phyloP scores from a whole-genome alignment of 2,888 invertebrate species.

The Drosophila sordidula region DNA sequence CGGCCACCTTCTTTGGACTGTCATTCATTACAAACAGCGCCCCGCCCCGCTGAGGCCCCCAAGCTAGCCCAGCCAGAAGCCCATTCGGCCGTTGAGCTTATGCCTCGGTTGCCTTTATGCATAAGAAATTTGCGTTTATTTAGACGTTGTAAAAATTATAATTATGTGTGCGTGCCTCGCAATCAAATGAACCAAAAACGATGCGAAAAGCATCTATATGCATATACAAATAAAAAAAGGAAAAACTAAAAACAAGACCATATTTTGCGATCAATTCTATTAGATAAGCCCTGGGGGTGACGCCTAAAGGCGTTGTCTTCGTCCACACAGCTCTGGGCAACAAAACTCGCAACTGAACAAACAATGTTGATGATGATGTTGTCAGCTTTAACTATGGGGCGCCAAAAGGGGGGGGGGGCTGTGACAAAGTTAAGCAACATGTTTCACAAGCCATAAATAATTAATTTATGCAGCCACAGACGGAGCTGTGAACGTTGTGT shows the following conservation, averaged over 20 bases:
- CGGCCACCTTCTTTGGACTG: constrained; percentile 63
- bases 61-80: background rate
- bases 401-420: background rate
- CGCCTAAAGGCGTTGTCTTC: constrained; percentile 39
- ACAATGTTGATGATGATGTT: constrained; percentile 49
- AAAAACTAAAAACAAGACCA: constrained; percentile 57
- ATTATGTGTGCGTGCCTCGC: constrained; percentile 73
- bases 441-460: constrained; percentile 76
- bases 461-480: constrained; percentile 72
- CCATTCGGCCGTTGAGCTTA: constrained; percentile 21
- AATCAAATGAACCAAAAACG: constrained; percentile 47
- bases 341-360: constrained; percentile 62
- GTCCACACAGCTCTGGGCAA: constrained; percentile 35
- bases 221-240: background rate
- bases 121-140: constrained; percentile 77
- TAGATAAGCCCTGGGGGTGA: constrained; percentile 63
- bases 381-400: constrained; percentile 15
- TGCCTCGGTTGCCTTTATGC: constrained; percentile 56
- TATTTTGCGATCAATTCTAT: constrained; percentile 74
- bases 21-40: constrained; percentile 63
- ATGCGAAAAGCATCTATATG: background rate
- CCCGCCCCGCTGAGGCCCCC: constrained; percentile 4
- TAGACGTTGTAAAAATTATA: constrained; percentile 81
- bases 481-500: constrained; percentile 55
- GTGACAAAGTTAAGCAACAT: constrained; percentile 49